Evolutionary conservation across 2,797 vertebrate genomes (phyloP).

Genomic region (Zenarchopterus dispar): DNA sequence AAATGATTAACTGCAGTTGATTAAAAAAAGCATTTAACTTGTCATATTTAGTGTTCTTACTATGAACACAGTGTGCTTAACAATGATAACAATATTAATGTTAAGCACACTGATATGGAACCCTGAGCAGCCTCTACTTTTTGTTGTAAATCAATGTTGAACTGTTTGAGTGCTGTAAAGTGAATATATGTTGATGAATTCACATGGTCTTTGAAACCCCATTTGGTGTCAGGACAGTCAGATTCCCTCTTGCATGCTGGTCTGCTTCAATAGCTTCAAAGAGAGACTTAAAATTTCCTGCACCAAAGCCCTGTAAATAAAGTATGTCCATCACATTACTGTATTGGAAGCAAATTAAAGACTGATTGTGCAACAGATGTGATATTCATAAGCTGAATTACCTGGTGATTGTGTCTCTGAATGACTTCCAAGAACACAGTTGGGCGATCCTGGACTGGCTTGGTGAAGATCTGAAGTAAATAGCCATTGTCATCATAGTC

Average conservation of each 20-base stretch:
- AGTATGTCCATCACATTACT: not conserved
- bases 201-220: conserved; percentile 77
- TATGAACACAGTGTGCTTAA: too few relatives aligned
- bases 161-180: not conserved
- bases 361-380: not conserved
- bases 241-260: conserved; percentile 91
- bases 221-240: conserved; percentile 85
- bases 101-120: not conserved
- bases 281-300: conserved; percentile 96
- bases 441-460: conserved; percentile 95
- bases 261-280: conserved; percentile 96
- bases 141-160: conserved; percentile 8
- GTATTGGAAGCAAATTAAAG: not conserved
- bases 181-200: conserved; percentile 21
- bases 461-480: conserved; percentile 98
- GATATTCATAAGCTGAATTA: conserved; percentile 41
- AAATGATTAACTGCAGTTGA: conserved; percentile 35
- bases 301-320: conserved; percentile 89
- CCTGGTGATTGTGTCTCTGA: conserved; percentile 96
- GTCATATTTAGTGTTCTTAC: conserved; percentile 3
- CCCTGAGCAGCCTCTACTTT: conserved; percentile 1
- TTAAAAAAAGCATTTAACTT: conserved; percentile 21
- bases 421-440: conserved; percentile 97
- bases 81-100: conserved; percentile 10
- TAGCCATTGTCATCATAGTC: conserved; percentile 97